phyloP scores from a whole-genome alignment of 1,140 invertebrate genomes.

The Akabosia matsudoensis region DNA sequence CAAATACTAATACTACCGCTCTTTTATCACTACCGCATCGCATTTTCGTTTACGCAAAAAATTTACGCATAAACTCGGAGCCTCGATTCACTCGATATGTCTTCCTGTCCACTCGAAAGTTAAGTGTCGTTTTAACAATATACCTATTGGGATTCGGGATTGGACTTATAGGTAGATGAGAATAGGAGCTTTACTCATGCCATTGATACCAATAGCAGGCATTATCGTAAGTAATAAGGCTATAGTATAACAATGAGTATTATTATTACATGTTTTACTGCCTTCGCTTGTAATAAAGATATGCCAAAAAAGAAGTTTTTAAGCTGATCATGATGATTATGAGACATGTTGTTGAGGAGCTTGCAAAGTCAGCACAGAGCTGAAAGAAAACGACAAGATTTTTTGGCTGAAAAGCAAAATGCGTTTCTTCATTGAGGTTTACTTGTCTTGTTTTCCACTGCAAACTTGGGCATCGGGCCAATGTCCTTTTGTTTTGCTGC shows the following conservation, averaged over 20 bases:
- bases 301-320: slow-evolving; percentile 8
- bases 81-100: background rate
- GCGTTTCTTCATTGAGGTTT: background rate
- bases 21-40: background rate
- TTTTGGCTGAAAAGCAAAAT: background rate
- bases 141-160: too few relatives aligned
- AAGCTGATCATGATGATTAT: background rate
- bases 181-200: background rate
- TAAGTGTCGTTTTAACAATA: too few relatives aligned
- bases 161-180: too few relatives aligned
- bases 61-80: slow-evolving; percentile 5
- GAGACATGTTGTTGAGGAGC: background rate
- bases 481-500: slow-evolving; percentile 31
- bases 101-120: too few relatives aligned
- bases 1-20: background rate
- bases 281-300: slow-evolving; percentile 12
- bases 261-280: slow-evolving; percentile 19
- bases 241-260: background rate
- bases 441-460: slow-evolving; percentile 4
- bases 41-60: slow-evolving; percentile 9
- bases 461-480: slow-evolving; percentile 39
- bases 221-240: background rate
- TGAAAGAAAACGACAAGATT: slow-evolving; percentile 1
- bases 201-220: background rate
- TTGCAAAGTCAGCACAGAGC: background rate